These are phyloP conservation scores for Martes martes DNA, from an alignment of 2,113 vertebrate species.

Conservation along the genomic window DNA sequence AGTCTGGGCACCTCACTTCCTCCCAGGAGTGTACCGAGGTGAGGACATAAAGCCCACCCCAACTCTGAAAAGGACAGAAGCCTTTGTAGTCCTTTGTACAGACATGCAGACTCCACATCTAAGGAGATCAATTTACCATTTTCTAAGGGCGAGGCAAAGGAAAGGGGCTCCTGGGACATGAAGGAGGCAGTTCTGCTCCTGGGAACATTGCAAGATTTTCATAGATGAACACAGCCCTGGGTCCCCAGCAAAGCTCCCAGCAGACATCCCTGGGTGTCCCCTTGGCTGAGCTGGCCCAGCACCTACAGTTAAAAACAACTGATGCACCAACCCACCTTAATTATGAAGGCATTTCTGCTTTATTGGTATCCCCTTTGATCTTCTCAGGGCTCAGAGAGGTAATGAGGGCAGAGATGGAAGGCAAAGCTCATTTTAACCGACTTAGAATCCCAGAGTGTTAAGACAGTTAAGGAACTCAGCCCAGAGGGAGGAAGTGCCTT, in stretches of 20 bases:
- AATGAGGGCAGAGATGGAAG: not conserved
- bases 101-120: not conserved
- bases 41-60: not conserved
- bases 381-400: not conserved
- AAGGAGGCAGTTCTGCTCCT: not conserved
- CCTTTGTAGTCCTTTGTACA: not conserved
- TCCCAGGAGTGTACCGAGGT: not conserved
- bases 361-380: not conserved
- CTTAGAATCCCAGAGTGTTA: not conserved
- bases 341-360: not conserved
- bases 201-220: not conserved
- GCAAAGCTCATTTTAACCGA: not conserved
- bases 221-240: not conserved
- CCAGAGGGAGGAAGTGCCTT: not conserved
- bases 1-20: not conserved
- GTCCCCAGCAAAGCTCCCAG: not conserved
- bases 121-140: not conserved
- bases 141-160: not conserved
- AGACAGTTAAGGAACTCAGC: not conserved
- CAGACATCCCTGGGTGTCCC: not conserved
- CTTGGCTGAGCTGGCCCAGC: not conserved
- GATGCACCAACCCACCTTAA: not conserved
- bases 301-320: not conserved
- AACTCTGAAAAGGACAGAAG: not conserved
- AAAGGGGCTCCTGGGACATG: not conserved